phyloP scores from a whole-genome alignment of 2,797 vertebrate genomes.

The Leptatherina wallacei region DNA sequence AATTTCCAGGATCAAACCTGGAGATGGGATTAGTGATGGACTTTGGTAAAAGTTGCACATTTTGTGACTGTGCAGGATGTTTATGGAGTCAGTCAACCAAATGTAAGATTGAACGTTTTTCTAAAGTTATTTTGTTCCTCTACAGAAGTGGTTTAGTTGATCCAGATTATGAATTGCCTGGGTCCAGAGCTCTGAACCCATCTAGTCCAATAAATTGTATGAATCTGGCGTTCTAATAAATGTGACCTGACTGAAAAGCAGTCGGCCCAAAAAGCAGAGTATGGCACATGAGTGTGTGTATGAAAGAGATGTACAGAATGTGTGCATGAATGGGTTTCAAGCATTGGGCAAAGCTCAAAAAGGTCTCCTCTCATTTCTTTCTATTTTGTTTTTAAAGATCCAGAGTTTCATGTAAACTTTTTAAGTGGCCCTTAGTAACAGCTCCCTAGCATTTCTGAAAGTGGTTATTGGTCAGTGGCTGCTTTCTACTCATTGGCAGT shows the following conservation, averaged over 20 bases:
- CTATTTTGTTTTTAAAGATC: too few relatives aligned
- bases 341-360: too few relatives aligned
- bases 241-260: background rate
- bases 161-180: background rate
- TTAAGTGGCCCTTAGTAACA: too few relatives aligned
- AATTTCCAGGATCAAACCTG: background rate
- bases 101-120: background rate
- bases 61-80: background rate
- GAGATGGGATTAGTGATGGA: too few relatives aligned
- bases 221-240: background rate
- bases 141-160: background rate
- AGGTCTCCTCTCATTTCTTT: too few relatives aligned
- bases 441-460: too few relatives aligned
- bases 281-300: too few relatives aligned
- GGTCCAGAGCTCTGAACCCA: background rate
- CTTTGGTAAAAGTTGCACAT: constrained; percentile 2
- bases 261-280: background rate
- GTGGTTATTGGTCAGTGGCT: too few relatives aligned
- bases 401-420: too few relatives aligned
- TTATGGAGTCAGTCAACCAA: background rate
- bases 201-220: background rate
- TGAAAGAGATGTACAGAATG: too few relatives aligned
- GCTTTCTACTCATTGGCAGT: too few relatives aligned
- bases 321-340: too few relatives aligned
- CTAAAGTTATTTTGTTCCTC: background rate